Evolutionary conservation across 2,797 vertebrate genomes (phyloP).

Genomic region (Capromys pilorides): DNA sequence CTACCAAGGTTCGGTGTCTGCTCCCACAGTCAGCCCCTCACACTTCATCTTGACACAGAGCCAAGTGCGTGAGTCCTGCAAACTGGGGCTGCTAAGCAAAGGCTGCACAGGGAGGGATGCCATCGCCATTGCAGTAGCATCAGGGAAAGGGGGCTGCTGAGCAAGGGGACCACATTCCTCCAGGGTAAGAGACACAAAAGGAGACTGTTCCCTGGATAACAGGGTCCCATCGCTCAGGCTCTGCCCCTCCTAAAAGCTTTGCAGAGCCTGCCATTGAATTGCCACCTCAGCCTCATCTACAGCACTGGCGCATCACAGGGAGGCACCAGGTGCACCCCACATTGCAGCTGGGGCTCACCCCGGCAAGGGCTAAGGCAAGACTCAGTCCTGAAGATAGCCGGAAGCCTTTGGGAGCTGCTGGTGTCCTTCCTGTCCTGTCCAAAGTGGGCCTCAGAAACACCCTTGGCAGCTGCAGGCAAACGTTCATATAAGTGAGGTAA

Average conservation of each 20-base stretch:
- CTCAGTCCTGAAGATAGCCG: background rate
- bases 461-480: background rate
- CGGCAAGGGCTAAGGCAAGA: background rate
- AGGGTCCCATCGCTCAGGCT: background rate
- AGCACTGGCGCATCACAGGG: background rate
- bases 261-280: background rate
- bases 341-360: background rate
- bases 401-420: background rate
- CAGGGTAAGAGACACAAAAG: background rate
- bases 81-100: background rate
- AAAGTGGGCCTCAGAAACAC: background rate
- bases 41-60: background rate
- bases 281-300: background rate
- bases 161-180: background rate
- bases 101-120: background rate
- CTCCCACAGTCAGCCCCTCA: background rate
- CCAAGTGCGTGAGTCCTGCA: background rate
- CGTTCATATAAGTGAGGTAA: background rate
- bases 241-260: slow-evolving; percentile 36
- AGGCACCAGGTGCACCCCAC: background rate
- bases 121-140: background rate
- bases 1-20: background rate
- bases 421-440: background rate
- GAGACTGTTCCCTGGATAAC: background rate
- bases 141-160: background rate